These are phyloP conservation scores for Saimiri boliviensis DNA, from an alignment of 2,113 vertebrate species.

Conservation along the genomic window DNA sequence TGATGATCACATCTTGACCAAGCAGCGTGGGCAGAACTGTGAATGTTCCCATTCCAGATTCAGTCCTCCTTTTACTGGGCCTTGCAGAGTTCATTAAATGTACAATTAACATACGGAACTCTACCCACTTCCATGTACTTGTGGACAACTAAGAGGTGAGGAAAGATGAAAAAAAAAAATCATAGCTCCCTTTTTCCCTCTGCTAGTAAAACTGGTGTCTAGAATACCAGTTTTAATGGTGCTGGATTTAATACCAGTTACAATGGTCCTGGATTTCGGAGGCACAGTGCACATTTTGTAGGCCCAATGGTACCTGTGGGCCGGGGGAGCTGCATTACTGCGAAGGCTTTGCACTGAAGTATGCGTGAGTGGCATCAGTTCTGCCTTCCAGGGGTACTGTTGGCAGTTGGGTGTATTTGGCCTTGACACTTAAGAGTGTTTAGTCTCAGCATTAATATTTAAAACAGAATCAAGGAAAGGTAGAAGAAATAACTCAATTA, in stretches of 20 bases:
- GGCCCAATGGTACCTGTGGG: neutral
- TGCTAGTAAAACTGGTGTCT: neutral
- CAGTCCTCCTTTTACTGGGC: neutral
- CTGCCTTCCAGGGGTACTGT: neutral
- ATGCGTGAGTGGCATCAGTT: neutral
- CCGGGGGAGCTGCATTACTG: neutral
- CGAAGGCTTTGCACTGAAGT: neutral
- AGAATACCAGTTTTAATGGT: too few species aligned
- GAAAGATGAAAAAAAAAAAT: neutral
- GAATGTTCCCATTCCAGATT: neutral
- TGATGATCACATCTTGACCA: neutral
- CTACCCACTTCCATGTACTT: neutral
- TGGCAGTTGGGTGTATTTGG: neutral
- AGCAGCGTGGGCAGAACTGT: fast-evolving
- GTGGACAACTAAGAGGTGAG: neutral
- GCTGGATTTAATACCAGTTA: too few species aligned
- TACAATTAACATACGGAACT: neutral
- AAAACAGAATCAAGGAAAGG: neutral
- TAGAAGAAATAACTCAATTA: neutral
- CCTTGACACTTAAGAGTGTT: neutral
- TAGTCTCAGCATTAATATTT: neutral
- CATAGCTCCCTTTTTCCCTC: neutral
- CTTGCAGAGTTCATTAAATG: neutral
- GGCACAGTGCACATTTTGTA: neutral
- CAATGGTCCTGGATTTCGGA: neutral